These are phyloP conservation scores for Pseudachorutes palmiensis DNA, from an alignment of 1,140 invertebrate genomes.

Conservation along the genomic window DNA sequence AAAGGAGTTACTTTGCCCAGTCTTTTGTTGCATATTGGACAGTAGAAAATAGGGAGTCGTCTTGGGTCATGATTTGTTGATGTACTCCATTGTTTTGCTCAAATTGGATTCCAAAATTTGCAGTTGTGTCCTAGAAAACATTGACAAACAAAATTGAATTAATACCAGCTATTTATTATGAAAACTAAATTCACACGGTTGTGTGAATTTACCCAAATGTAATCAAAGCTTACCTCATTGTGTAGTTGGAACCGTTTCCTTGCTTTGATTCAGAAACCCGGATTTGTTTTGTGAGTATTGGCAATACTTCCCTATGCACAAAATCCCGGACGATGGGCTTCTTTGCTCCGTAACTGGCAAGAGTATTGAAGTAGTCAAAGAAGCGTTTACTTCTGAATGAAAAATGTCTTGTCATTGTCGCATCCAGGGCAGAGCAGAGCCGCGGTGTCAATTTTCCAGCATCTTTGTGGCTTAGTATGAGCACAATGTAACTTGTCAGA, in stretches of 20 bases:
- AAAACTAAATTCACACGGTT: too few relatives aligned
- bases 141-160: neutral
- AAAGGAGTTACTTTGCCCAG: too few relatives aligned
- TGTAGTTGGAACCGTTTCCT: constrained; percentile 3
- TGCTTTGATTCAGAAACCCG: constrained; percentile 12
- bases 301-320: neutral
- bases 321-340: neutral
- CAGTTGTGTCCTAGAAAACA: constrained; percentile 8
- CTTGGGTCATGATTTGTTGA: too few relatives aligned
- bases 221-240: constrained; percentile 2
- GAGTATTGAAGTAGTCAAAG: constrained; percentile 5
- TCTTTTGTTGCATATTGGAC: too few relatives aligned
- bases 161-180: neutral
- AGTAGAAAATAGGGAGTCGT: too few relatives aligned
- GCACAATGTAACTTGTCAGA: neutral
- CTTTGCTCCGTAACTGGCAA: neutral
- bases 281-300: neutral
- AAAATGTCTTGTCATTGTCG: constrained; percentile 11
- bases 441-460: neutral
- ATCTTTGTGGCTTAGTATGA: neutral
- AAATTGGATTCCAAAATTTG: neutral
- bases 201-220: too few relatives aligned
- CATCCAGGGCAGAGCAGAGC: neutral
- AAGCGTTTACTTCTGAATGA: constrained; percentile 9
- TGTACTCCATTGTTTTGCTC: neutral